phyloP scores from a whole-genome alignment of 2,888 invertebrate genomes.

The Melanchra persicariae region DNA sequence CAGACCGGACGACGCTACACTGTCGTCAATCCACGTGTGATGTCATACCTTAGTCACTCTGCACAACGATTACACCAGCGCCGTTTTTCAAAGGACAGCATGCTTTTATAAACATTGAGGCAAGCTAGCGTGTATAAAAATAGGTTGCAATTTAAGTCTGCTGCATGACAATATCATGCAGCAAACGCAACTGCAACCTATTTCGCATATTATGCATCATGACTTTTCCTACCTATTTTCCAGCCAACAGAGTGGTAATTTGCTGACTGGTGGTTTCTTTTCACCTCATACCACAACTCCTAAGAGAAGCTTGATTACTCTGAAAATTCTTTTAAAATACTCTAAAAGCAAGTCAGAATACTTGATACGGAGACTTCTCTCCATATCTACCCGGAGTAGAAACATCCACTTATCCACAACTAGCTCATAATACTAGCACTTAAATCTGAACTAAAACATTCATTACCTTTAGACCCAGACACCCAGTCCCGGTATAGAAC shows the following conservation, averaged over 20 bases:
- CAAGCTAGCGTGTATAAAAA: not conserved
- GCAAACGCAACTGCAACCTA: no score
- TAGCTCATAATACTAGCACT: constrained; percentile 24
- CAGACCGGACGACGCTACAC: constrained; percentile 22
- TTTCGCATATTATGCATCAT: no score
- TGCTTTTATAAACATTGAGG: not conserved
- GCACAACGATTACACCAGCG: not conserved
- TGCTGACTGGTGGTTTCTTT: not conserved
- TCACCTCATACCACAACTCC: no score
- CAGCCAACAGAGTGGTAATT: not conserved
- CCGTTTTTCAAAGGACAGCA: constrained; percentile 2
- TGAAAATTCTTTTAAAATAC: not conserved
- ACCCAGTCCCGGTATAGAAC: constrained; percentile 42
- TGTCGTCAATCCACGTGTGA: constrained; percentile 3
- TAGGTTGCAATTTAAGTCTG: not conserved
- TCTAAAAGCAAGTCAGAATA: not conserved
- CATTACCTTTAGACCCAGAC: constrained; percentile 43
- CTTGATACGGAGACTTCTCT: no score
- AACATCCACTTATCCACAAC: constrained; percentile 19
- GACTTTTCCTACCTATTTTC: not conserved
- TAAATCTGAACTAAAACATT: constrained; percentile 45
- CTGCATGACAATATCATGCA: no score
- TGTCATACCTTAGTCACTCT: constrained; percentile 20
- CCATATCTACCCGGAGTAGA: not conserved
- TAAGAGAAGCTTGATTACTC: not conserved